Percentiles rank a stretch among this genome's conserved stretches.
These are phyloP conservation scores for Opisthocomus hoazin DNA, from an alignment of 2,113 vertebrate species.

Conservation along the genomic window DNA sequence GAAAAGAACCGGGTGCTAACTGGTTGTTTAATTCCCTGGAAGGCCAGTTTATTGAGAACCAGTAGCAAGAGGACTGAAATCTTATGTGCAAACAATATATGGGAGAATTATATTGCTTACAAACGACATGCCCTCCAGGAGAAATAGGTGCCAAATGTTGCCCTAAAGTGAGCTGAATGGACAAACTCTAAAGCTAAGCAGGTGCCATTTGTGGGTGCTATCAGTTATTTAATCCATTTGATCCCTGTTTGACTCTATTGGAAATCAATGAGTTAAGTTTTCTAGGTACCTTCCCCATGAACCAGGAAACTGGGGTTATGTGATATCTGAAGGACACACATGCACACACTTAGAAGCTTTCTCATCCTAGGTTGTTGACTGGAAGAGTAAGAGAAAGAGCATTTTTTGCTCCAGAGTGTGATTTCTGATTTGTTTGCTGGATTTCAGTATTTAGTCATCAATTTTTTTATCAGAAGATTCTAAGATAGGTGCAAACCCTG, in stretches of 20 bases:
- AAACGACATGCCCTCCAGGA: neutral
- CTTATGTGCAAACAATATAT: neutral
- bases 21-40: neutral
- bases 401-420: neutral
- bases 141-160: neutral
- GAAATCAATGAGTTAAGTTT: neutral
- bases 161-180: neutral
- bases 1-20: neutral
- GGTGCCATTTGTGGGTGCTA: neutral
- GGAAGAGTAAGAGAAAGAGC: neutral
- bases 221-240: neutral
- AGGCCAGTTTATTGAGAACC: neutral
- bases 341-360: neutral
- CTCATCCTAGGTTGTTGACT: neutral
- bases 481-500: neutral
- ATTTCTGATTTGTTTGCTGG: constrained; percentile 28
- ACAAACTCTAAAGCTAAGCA: neutral
- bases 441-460: neutral
- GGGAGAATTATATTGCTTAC: neutral
- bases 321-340: neutral
- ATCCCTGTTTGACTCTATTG: neutral
- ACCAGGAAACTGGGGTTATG: neutral
- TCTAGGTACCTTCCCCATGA: neutral
- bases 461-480: neutral
- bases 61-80: neutral